Evolutionary conservation across 2,113 vertebrate species (phyloP), one percentile per base, ranked within the genome.

Genomic region (Murina feae): DNA sequence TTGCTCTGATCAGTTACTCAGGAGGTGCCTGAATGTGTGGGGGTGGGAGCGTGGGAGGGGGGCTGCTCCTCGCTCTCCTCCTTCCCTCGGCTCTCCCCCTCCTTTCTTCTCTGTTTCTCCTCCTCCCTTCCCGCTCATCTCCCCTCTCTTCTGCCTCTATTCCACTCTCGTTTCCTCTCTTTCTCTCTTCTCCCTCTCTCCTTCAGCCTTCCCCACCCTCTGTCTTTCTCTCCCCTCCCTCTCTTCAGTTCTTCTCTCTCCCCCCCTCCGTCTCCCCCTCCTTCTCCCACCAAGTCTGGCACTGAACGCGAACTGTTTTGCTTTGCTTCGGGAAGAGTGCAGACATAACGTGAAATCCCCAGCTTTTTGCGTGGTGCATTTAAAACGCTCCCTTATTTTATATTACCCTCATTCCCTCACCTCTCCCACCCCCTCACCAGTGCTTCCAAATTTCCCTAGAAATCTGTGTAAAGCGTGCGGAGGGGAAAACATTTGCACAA

Each of bases 291-390:
- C 97, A 98, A 98, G 98, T 98, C 98, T 98, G 97, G 98, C 98
- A 98, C 97, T 97, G 97, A 98, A 97, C 96, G 97, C 96, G 93
- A 98, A 98, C 97, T 97, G 97, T 97, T 98, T 96, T 97, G 82
- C 97, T 97, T 98, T 96, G 97, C 98, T 98, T 98, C 97, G 97
- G 97, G 97, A 97, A 98, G 98, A 98, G 98, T 98, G 98, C 98
- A 98, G 98, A 98, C 98, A 98, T 95, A 98, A 98, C 98, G 97
- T 98, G 98, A 98, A 98, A 97, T 97, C 98, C 97, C 97, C 97
- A 98, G 98, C 98, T 97, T 95, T 98, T 97, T 95, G 96, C 98
- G 92, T 97, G 97, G 96, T 96, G 97, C 97, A 98, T 98, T 98
- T 96, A 83, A 97, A 98, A 98, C 85, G 98, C 98, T 97, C 97